Evolutionary conservation across 2,797 vertebrate genomes (phyloP).

Genomic region (Chloroceryle inda): DNA sequence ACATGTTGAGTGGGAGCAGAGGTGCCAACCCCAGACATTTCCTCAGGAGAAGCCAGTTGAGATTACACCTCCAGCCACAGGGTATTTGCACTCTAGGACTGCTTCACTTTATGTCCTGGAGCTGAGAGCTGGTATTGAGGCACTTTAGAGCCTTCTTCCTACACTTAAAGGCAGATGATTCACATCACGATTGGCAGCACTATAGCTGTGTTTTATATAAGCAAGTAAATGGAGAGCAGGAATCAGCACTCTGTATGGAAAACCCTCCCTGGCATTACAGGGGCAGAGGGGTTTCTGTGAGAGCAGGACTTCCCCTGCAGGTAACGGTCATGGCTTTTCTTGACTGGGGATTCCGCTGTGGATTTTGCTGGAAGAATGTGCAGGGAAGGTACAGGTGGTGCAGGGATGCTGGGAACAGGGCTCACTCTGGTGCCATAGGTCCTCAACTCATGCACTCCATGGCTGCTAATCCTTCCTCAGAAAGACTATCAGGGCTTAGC

Average conservation of each 20-base stretch:
- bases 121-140: background rate
- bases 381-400: background rate
- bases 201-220: background rate
- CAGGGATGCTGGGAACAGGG: background rate
- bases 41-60: background rate
- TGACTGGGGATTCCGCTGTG: background rate
- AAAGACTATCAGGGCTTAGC: background rate
- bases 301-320: background rate
- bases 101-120: background rate
- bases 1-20: background rate
- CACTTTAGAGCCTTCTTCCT: background rate
- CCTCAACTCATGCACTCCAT: background rate
- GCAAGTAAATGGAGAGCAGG: background rate
- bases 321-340: fast-evolving
- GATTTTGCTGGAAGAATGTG: background rate
- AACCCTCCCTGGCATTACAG: background rate
- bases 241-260: background rate
- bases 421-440: fast-evolving
- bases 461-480: background rate
- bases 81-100: background rate
- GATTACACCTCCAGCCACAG: background rate
- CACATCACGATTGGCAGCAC: background rate
- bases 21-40: background rate
- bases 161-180: background rate
- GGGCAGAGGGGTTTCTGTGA: background rate